Conservation (phyloP, 2,113 vertebrate genomes). For the Phycodurus eques region DNA sequence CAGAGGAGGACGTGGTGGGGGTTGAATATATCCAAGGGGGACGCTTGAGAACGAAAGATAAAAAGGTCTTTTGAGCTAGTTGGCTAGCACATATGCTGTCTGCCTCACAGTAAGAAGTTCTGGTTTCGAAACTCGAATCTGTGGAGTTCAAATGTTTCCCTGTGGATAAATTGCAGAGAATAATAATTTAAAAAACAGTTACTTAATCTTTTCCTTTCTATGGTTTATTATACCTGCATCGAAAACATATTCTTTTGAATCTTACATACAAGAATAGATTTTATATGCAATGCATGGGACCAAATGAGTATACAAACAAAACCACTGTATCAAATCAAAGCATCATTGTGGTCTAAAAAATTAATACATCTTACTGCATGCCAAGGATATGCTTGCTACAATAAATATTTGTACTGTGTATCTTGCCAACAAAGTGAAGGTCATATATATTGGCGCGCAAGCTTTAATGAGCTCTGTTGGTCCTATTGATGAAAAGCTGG, state of each 20-base stretch:
- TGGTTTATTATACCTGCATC: neutral
- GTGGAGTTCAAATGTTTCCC: neutral
- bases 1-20: neutral
- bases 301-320: neutral
- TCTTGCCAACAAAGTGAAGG: neutral
- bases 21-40: neutral
- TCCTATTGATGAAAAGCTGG: conserved; percentile 24
- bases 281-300: neutral
- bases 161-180: neutral
- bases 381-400: neutral
- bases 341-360: neutral
- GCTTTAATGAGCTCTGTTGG: conserved; percentile 32
- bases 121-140: neutral
- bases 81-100: neutral
- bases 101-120: neutral
- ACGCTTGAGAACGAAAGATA: neutral
- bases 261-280: neutral
- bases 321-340: neutral
- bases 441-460: conserved; percentile 11
- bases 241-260: neutral
- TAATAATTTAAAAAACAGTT: neutral
- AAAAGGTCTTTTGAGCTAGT: neutral
- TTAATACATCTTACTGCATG: neutral
- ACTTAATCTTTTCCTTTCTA: neutral
- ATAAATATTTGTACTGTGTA: neutral